Percentiles rank a stretch among this genome's conserved stretches.
Conservation (phyloP, 2,888 invertebrate species). For the Euzetes globulus region DNA sequence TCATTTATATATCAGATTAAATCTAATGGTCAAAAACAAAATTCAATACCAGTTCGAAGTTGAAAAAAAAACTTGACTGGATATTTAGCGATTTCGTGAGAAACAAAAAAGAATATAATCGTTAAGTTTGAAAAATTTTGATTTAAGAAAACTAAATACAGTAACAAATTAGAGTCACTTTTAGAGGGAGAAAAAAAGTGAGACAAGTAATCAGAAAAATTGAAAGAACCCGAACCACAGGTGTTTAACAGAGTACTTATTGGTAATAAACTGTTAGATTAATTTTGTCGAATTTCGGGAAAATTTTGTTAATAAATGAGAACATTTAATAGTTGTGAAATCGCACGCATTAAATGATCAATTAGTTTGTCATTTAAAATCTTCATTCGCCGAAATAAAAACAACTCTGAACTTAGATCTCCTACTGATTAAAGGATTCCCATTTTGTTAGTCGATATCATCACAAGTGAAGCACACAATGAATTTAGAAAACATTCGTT, state of each 20-base stretch:
- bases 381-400: background rate
- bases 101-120: background rate
- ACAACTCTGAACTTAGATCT: background rate
- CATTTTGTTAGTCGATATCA: background rate
- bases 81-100: background rate
- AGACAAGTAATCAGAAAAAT: background rate
- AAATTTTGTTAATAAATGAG: background rate
- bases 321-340: background rate
- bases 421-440: background rate
- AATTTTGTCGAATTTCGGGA: background rate
- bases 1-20: background rate
- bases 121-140: background rate
- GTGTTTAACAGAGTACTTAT: conserved; percentile 23
- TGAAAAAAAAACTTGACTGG: background rate
- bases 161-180: background rate
- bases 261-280: background rate
- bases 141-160: background rate
- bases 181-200: background rate
- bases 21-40: background rate
- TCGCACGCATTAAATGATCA: conserved; percentile 16
- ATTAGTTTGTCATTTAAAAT: conserved; percentile 12
- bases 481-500: background rate
- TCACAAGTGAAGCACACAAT: background rate
- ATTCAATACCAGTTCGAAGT: background rate
- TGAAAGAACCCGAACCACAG: background rate